A percentile compares a stretch with the other conserved stretches of the same genome.
Conservation (phyloP, 1,140 invertebrate species). For the Rhynchophorus ferrugineus region DNA sequence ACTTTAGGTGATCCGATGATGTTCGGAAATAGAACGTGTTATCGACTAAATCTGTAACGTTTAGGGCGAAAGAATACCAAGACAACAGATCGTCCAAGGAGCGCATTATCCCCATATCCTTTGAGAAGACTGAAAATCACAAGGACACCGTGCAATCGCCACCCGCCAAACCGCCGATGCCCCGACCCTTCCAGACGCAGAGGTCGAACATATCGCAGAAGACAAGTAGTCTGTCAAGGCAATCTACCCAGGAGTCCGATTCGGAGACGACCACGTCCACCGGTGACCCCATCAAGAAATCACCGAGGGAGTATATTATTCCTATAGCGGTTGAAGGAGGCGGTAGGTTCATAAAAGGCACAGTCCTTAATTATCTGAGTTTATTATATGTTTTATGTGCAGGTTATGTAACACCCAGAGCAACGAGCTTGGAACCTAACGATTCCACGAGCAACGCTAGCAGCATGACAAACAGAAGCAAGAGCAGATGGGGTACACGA, state of each 20-base stretch:
- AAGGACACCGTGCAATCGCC: conserved; percentile 32
- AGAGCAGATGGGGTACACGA: conserved; percentile 41
- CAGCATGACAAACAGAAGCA: conserved; percentile 33
- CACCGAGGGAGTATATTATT: conserved; percentile 82
- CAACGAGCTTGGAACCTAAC: conserved; percentile 64
- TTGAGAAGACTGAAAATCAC: conserved; percentile 35
- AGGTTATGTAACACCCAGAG: conserved; percentile 72
- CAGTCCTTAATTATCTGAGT: too few species aligned
- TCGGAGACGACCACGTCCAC: conserved; percentile 47
- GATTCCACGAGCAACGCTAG: conserved; percentile 50
- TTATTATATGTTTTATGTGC: too few species aligned
- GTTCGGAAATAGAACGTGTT: neutral
- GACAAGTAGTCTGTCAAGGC: conserved; percentile 49
- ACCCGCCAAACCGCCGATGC: conserved; percentile 44
- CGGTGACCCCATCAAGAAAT: conserved; percentile 74
- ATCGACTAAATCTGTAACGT: neutral
- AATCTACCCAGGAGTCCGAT: conserved; percentile 62
- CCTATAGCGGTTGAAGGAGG: conserved; percentile 84
- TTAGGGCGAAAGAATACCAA: conserved; percentile 41
- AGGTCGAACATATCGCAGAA: conserved; percentile 35
- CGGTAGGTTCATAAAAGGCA: too few species aligned
- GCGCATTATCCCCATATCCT: conserved; percentile 51
- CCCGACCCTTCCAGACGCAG: conserved; percentile 39
- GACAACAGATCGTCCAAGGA: conserved; percentile 43
- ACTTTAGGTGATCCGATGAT: conserved; percentile 21